A percentile compares a stretch with the other conserved stretches of the same genome.
Evolutionary conservation across 2,888 invertebrate genomes (phyloP).

Genomic region (Esperia sulphurella): DNA sequence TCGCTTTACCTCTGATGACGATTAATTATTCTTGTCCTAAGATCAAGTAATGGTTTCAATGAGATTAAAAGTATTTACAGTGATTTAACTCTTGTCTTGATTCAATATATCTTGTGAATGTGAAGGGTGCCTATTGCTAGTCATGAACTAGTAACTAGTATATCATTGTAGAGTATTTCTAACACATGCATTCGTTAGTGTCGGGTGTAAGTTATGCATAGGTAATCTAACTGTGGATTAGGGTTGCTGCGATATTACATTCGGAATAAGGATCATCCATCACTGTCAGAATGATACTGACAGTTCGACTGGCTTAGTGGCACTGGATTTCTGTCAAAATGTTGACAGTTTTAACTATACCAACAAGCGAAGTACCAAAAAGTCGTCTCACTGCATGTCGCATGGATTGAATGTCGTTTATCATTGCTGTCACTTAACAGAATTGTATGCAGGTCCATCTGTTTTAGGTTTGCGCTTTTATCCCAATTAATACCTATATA

Average conservation of each 20-base stretch:
- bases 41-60: not conserved
- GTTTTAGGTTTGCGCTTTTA: too few relatives aligned
- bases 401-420: too few relatives aligned
- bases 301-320: too few relatives aligned
- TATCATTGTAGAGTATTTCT: conserved; percentile 4
- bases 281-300: too few relatives aligned
- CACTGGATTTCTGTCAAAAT: too few relatives aligned
- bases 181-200: not conserved
- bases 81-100: not conserved
- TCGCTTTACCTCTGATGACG: not conserved
- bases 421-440: too few relatives aligned
- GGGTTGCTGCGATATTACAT: not conserved
- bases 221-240: not conserved
- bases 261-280: too few relatives aligned
- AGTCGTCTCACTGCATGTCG: too few relatives aligned
- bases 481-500: too few relatives aligned
- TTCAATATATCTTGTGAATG: not conserved
- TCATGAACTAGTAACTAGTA: conserved; percentile 3
- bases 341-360: too few relatives aligned
- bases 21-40: not conserved
- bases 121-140: conserved; percentile 3
- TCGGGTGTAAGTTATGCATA: not conserved
- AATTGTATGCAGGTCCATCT: too few relatives aligned
- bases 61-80: not conserved
- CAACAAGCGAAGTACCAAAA: too few relatives aligned